Conservation (phyloP, 2,888 invertebrate species). For the Drosophila multiciliata region DNA sequence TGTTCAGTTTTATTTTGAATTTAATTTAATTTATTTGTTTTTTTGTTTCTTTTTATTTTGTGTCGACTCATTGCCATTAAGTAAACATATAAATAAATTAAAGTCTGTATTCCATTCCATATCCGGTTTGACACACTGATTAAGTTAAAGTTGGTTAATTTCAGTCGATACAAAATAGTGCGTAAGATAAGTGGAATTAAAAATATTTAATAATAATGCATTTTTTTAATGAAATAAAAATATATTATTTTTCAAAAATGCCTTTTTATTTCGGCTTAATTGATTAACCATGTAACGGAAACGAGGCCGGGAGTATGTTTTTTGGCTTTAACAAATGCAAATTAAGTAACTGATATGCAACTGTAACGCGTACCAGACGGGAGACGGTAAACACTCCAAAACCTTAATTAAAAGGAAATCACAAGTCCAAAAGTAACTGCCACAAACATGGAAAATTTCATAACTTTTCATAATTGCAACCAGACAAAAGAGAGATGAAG, state of each 20-base stretch:
- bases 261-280: neutral
- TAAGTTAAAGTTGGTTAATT: neutral
- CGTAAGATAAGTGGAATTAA: neutral
- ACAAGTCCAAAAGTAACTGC: conserved; percentile 55
- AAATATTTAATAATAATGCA: neutral
- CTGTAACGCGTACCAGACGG: conserved; percentile 27
- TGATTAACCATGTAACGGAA: conserved; percentile 22
- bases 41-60: no score
- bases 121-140: neutral
- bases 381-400: conserved; percentile 27
- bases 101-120: neutral
- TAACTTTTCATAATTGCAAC: conserved; percentile 63
- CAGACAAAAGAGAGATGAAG: conserved; percentile 6
- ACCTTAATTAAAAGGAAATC: conserved; percentile 49
- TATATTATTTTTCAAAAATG: neutral
- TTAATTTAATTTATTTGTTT: neutral
- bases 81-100: neutral
- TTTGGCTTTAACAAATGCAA: conserved; percentile 22
- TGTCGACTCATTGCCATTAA: no score
- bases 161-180: neutral
- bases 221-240: neutral
- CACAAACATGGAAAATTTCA: conserved; percentile 59
- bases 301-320: conserved; percentile 3
- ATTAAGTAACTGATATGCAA: conserved; percentile 73
- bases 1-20: neutral